Conservation (phyloP, 2,888 invertebrate genomes). For the Mimachlamys varia region DNA sequence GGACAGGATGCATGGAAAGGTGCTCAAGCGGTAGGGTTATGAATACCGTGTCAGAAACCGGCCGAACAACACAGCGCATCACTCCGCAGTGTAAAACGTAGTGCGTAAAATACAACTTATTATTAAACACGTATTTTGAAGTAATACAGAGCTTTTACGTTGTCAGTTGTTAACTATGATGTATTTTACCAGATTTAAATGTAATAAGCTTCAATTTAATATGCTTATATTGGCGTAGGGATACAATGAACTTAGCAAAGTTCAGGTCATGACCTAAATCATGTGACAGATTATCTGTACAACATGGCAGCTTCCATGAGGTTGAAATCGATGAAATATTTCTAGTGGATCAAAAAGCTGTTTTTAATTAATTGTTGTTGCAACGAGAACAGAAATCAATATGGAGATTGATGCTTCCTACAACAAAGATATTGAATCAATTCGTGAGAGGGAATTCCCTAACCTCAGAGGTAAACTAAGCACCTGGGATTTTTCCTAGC, state of each 20-base stretch:
- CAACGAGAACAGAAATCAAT: conserved; percentile 31
- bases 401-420: conserved; percentile 45
- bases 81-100: background rate
- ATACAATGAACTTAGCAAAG: background rate
- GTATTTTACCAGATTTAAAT: background rate
- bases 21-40: conserved; percentile 65
- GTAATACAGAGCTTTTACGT: background rate
- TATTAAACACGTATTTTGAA: background rate
- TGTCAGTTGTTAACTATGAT: background rate
- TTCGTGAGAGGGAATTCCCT: conserved; percentile 59
- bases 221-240: background rate
- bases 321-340: conserved; percentile 11
- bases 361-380: conserved; percentile 3
- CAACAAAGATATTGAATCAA: conserved; percentile 48
- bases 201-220: background rate
- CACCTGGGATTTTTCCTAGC: background rate
- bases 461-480: conserved; percentile 58
- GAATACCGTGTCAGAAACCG: conserved; percentile 60
- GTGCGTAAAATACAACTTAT: background rate
- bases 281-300: conserved; percentile 45
- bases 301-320: conserved; percentile 62
- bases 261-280: conserved; percentile 31
- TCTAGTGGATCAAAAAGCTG: background rate
- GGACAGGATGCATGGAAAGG: conserved; percentile 66
- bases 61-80: conserved; percentile 50